Conservation (phyloP, 2,888 invertebrate species). For the Ariolimax columbianus region DNA sequence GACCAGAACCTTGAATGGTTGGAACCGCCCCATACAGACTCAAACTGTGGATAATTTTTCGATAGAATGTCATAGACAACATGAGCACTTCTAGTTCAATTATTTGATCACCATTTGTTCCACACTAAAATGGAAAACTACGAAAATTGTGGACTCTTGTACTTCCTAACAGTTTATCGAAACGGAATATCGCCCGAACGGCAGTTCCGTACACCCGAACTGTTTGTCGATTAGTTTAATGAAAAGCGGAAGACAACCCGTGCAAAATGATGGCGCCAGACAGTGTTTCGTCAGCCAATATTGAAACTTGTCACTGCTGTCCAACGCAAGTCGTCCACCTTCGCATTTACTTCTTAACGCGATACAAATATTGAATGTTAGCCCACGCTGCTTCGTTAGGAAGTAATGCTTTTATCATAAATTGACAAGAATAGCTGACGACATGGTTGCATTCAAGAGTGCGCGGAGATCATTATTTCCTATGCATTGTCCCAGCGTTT, state of each 20-base stretch:
- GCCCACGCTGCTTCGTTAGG: neutral
- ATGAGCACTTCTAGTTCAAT: conserved; percentile 12
- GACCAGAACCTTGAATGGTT: too few relatives aligned
- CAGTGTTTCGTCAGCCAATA: conserved; percentile 44
- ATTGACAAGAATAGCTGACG: neutral
- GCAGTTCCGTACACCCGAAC: conserved; percentile 10
- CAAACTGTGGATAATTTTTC: neutral
- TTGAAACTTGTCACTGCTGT: conserved; percentile 36
- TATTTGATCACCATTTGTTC: neutral
- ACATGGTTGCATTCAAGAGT: neutral
- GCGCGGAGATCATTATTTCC: neutral
- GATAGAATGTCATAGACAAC: neutral
- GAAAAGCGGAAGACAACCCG: neutral
- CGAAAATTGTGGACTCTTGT: neutral
- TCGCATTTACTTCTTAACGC: conserved; percentile 36
- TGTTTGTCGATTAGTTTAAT: conserved; percentile 27
- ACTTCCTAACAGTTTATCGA: neutral
- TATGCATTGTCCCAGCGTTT: neutral
- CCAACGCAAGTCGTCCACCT: neutral
- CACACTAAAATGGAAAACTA: neutral
- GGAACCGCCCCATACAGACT: neutral
- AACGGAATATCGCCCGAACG: conserved; percentile 6
- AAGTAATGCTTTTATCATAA: neutral
- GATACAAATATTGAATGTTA: conserved; percentile 35
- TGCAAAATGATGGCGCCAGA: conserved; percentile 42